Evolutionary conservation across 2,888 invertebrate genomes (phyloP), one percentile per base, ranked within the genome.

Genomic region (Stictocephala bisonia): DNA sequence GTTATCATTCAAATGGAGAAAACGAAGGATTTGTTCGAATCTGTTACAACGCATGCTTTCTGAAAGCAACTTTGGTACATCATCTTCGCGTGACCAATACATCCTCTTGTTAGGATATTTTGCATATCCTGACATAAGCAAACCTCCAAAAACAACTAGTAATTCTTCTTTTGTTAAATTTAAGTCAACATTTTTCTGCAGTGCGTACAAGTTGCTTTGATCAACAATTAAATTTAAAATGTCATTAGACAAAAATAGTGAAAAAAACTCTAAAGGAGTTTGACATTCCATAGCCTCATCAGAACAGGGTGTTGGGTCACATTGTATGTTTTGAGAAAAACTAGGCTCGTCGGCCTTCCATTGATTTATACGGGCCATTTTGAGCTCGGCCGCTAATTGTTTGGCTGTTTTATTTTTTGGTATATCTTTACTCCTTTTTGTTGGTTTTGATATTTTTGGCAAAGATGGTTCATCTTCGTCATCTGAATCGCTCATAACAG

Each of bases 241-340:
- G 13, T 53, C 70, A 24, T 70, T 20, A 70, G 20, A 56, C 1
- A 70, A 56, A 56, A 70, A 56, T 6, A 70, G 35, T 20, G 56
- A 70, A 56, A 70, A 70, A 41, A 70, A 70, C 53, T 56, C 53
- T 3, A 56, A 53, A 29, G 40, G 56, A 24, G 70, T 56, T 20
- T 70, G n/a, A 56, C 70, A 70, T 35, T 70, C 56, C 35, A 70
- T 70, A 40, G 70, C 70, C n/a, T 31, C 70, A 56, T 70, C 56
- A 11, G 70, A 70, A 35, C 53, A 35, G 15, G 70, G 70, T 13
- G 35, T 53, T 24, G 70, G 56, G 22, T 56, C 35, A 15, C 44
- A 71, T 20, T 56, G 11, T 18, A 35, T 48, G 35, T 35, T 40
- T 11, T 40, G 20, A 35, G 11, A 29, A 24, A 60, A 60, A 15